Evolutionary conservation across 2,888 invertebrate genomes (phyloP).

Genomic region (Nomada flava): DNA sequence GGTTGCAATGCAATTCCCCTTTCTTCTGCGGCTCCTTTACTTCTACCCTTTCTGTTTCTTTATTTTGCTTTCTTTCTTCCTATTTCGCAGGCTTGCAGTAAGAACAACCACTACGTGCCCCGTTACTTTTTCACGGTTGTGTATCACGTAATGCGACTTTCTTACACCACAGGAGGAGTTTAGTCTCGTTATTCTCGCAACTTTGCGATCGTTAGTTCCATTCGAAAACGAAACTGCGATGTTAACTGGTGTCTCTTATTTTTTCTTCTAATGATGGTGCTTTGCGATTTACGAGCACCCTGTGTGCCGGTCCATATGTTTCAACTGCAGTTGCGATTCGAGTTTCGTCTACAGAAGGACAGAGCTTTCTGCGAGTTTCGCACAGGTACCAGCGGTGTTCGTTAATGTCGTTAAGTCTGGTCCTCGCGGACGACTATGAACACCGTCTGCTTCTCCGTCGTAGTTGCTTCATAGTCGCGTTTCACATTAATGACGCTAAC

Average conservation of each 20-base stretch:
- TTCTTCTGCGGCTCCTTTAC: neutral
- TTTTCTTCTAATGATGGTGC: slow-evolving; percentile 7
- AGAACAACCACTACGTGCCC: too few relatives aligned
- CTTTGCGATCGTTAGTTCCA: slow-evolving; percentile 50
- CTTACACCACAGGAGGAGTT: slow-evolving; percentile 23
- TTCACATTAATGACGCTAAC: slow-evolving; percentile 6
- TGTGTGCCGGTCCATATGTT: neutral
- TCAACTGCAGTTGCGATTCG: neutral
- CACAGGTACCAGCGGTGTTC: neutral
- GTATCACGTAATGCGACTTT: slow-evolving; percentile 32
- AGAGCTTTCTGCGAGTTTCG: neutral
- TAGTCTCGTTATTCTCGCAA: slow-evolving; percentile 48
- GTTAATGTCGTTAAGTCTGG: slow-evolving; percentile 12
- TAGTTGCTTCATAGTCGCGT: neutral
- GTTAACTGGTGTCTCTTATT: slow-evolving; percentile 1
- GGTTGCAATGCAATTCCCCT: slow-evolving; percentile 40
- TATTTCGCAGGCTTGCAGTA: neutral
- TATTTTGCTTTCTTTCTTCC: neutral
- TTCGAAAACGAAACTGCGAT: neutral
- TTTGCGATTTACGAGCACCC: neutral
- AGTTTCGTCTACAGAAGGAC: neutral
- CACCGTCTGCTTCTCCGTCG: neutral
- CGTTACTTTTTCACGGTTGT: slow-evolving; percentile 3
- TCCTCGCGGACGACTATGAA: neutral
- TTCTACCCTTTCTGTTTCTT: neutral